Percentiles rank a stretch among this genome's conserved stretches.
phyloP scores from a whole-genome alignment of 2,113 vertebrate species.

The Haemorhous mexicanus region DNA sequence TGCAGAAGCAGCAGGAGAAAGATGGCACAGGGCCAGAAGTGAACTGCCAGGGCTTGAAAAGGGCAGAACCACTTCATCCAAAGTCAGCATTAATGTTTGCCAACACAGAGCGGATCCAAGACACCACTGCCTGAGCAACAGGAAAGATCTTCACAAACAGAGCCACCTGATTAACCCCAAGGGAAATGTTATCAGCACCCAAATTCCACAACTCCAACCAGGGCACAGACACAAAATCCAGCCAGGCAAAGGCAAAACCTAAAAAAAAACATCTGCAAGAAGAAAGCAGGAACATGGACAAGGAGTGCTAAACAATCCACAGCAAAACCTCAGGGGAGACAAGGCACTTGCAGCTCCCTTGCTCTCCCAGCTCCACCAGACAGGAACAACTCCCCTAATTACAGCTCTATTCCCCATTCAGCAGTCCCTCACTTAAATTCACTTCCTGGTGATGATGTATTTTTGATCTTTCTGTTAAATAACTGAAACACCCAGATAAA shows the following conservation, averaged over 20 bases:
- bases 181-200: not conserved
- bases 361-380: not conserved
- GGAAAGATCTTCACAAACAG: not conserved
- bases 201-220: not conserved
- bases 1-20: constrained; percentile 15
- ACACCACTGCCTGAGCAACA: not conserved
- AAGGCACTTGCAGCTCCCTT: not conserved
- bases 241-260: not conserved
- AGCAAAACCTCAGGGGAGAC: not conserved
- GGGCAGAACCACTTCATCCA: not conserved
- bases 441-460: not conserved
- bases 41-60: not conserved
- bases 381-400: not conserved
- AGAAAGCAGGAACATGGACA: fast-evolving
- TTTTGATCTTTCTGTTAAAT: constrained; percentile 31
- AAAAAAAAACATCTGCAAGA: not conserved
- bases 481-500: constrained; percentile 30
- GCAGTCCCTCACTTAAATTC: not conserved
- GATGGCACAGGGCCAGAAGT: constrained; percentile 39
- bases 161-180: not conserved
- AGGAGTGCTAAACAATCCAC: not conserved
- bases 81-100: not conserved
- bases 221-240: not conserved
- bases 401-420: not conserved
- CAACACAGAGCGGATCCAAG: not conserved